These are phyloP conservation scores for Thecocarcelia acutangulata DNA, from an alignment of 2,888 invertebrate genomes.

Conservation along the genomic window DNA sequence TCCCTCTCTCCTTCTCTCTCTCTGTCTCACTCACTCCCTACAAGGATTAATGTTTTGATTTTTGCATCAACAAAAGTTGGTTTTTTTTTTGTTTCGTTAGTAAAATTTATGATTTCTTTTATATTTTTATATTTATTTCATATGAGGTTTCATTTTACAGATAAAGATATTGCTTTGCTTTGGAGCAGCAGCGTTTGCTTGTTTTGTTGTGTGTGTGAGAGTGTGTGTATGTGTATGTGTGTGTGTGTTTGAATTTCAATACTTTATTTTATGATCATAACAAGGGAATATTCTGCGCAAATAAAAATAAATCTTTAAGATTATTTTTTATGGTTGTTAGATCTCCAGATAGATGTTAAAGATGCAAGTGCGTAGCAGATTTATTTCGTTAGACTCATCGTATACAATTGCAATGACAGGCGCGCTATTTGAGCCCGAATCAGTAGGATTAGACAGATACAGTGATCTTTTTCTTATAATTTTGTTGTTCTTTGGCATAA, in stretches of 20 bases:
- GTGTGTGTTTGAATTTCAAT: slow-evolving; percentile 27
- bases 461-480: slow-evolving; percentile 29
- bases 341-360: slow-evolving; percentile 52
- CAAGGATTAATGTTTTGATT: slow-evolving; percentile 66
- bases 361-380: slow-evolving; percentile 61
- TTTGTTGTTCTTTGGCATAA: slow-evolving; percentile 9
- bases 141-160: slow-evolving; percentile 53
- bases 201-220: no score
- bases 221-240: neutral
- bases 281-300: slow-evolving; percentile 53
- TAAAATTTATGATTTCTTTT: slow-evolving; percentile 67
- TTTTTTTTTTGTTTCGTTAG: slow-evolving; percentile 2
- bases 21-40: slow-evolving; percentile 29
- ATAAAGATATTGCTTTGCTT: slow-evolving; percentile 12
- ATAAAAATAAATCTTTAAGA: slow-evolving; percentile 59
- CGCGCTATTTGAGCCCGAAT: slow-evolving; percentile 31
- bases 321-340: slow-evolving; percentile 59
- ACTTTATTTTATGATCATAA: slow-evolving; percentile 60
- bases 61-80: slow-evolving; percentile 45
- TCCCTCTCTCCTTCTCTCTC: slow-evolving; percentile 36
- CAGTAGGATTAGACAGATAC: slow-evolving; percentile 30
- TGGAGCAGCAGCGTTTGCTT: neutral
- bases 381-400: slow-evolving; percentile 60
- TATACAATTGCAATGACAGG: slow-evolving; percentile 57
- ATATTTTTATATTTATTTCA: slow-evolving; percentile 56